Evolutionary conservation across 2,888 invertebrate species (phyloP), one percentile per base, ranked within the genome.

Genomic region (Drosophila paranaensis): DNA sequence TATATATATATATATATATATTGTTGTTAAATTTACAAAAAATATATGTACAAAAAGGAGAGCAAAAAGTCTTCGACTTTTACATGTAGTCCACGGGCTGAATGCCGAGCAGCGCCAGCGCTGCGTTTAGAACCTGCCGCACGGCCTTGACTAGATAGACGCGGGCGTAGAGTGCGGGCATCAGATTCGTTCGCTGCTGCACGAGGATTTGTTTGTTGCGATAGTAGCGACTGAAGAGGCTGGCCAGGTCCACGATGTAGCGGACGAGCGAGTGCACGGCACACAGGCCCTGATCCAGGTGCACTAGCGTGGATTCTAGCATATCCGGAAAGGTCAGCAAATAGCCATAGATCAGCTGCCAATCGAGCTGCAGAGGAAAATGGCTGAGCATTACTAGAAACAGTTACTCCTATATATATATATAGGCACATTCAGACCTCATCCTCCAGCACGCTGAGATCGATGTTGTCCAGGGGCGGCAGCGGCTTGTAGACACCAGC

Each of bases 151-250:
- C 89, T 88, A 97, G 93, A 90, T 95, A 95, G 48, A 97, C 94
- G 79, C 96, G 94, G 16, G 96, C 95, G 91, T 94, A 94, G 88
- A 97, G 93, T 6, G 94, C 93, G 6, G 95, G 95, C 81, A 96
- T 93, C 74, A 97, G 93, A 90, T 96, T 96, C 54, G 93, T 92
- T 81, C 96, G 94, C 40, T 95, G 94, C 84, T 95, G 95, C 96
- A 96, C 95, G 72, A 97, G 93, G 86, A 97, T 95, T 80, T 95
- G 94, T 40, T 95, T 94, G 89, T 94, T 94, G 73, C 96, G 94
- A 88, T 97, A 97, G 89, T 96, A 97, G 60, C 95, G 94, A 90
- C 97, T 97, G 87, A 96, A 95, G 9, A 94, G 90, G 45, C 94
- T 93, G 27, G 95, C 95, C 91, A 96, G 93, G 10, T 94, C 93